These are phyloP conservation scores for Cephonodes hylas DNA, from an alignment of 2,888 invertebrate species.

Conservation along the genomic window DNA sequence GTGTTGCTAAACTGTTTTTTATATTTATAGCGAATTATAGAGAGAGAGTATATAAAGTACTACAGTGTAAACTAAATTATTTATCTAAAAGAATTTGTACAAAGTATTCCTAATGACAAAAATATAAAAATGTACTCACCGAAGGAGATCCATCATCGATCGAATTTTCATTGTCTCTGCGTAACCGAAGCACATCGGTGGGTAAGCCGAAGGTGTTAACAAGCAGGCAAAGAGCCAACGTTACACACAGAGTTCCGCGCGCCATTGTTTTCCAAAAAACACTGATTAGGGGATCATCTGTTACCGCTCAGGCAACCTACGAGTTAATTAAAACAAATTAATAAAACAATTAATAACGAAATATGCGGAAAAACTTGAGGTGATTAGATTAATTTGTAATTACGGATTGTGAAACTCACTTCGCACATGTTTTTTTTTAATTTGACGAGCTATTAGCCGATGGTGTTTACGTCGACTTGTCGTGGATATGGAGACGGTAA, in stretches of 20 bases:
- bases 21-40: too few relatives aligned
- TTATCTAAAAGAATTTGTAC: too few relatives aligned
- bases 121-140: constrained; percentile 32
- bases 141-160: constrained; percentile 18
- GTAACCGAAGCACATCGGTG: constrained; percentile 22
- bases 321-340: not conserved
- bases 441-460: not conserved
- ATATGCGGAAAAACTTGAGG: constrained; percentile 24
- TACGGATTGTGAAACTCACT: not conserved
- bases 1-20: too few relatives aligned
- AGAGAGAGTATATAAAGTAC: too few relatives aligned
- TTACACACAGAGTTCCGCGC: constrained; percentile 36
- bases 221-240: constrained; percentile 46
- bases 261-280: constrained; percentile 46
- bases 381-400: constrained; percentile 9
- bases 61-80: too few relatives aligned
- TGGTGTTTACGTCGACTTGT: not conserved
- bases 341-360: not conserved
- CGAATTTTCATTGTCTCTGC: constrained; percentile 29
- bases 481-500: not conserved
- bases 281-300: constrained; percentile 25
- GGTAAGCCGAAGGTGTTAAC: constrained; percentile 53
- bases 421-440: not conserved
- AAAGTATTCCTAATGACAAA: too few relatives aligned
- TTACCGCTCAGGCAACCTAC: constrained; percentile 1